Conservation (phyloP, 1,140 invertebrate genomes). For the Zelostemma sp. region DNA sequence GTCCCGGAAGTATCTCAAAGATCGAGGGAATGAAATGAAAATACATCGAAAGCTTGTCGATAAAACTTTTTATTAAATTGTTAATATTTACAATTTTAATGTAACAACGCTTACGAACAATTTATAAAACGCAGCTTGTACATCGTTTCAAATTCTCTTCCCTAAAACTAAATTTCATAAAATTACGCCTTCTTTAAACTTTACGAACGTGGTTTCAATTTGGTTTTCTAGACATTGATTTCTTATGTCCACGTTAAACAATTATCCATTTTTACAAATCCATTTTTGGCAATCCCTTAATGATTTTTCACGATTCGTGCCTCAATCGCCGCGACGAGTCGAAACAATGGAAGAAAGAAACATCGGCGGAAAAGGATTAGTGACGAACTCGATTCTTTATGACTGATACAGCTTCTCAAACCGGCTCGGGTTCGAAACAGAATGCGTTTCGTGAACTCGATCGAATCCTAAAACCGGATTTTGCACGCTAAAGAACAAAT, state of each 20-base stretch:
- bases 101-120: conserved; percentile 23
- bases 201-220: too few species aligned
- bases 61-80: conserved; percentile 21
- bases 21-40: background rate
- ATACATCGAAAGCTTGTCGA: background rate
- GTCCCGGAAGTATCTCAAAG: background rate
- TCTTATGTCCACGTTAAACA: conserved; percentile 41
- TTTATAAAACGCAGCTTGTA: conserved; percentile 25
- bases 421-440: conserved; percentile 45
- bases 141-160: conserved; percentile 17
- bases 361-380: conserved; percentile 35
- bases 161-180: too few species aligned
- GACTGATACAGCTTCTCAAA: conserved; percentile 51
- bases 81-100: conserved; percentile 32
- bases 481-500: conserved; percentile 37
- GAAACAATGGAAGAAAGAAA: conserved; percentile 16
- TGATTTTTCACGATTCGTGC: too few species aligned
- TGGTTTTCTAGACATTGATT: conserved; percentile 5
- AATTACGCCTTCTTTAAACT: too few species aligned
- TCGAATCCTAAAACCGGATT: conserved; percentile 63
- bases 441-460: conserved; percentile 60
- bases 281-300: conserved; percentile 8
- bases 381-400: conserved; percentile 29
- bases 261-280: conserved; percentile 40
- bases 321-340: too few species aligned